Evolutionary conservation across 2,888 invertebrate genomes (phyloP).

Genomic region (Harpagoxenus sublaevis): DNA sequence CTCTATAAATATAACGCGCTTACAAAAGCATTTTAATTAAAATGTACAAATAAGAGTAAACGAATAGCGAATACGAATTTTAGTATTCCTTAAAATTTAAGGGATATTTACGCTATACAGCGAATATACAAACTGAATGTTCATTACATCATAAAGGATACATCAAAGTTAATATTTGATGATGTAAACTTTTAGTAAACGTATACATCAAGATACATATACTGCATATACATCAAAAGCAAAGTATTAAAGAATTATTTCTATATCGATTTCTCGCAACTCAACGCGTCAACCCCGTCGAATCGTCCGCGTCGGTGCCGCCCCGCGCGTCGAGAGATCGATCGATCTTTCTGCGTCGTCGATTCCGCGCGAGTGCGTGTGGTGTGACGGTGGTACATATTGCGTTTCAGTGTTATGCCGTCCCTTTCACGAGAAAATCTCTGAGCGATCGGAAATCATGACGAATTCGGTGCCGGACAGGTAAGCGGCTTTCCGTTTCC

Average conservation of each 20-base stretch:
- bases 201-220: background rate
- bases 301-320: background rate
- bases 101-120: background rate
- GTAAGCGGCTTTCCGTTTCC: slow-evolving; percentile 69
- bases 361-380: slow-evolving; percentile 57
- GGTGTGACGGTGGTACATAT: slow-evolving; percentile 60
- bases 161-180: background rate
- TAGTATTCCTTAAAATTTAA: background rate
- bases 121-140: no score
- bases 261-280: background rate
- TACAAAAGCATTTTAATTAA: background rate
- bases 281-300: background rate
- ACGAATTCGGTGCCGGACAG: slow-evolving; percentile 77
- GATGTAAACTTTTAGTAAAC: background rate
- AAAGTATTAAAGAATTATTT: background rate
- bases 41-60: background rate
- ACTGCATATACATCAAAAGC: background rate
- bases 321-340: slow-evolving; percentile 69
- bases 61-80: background rate
- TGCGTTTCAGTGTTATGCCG: slow-evolving; percentile 68
- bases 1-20: background rate
- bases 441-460: slow-evolving; percentile 72
- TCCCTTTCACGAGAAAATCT: slow-evolving; percentile 62
- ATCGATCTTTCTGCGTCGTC: slow-evolving; percentile 66
- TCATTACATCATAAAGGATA: no score